Evolutionary conservation across 2,113 vertebrate genomes (phyloP).

Genomic region (Chamaea fasciata): DNA sequence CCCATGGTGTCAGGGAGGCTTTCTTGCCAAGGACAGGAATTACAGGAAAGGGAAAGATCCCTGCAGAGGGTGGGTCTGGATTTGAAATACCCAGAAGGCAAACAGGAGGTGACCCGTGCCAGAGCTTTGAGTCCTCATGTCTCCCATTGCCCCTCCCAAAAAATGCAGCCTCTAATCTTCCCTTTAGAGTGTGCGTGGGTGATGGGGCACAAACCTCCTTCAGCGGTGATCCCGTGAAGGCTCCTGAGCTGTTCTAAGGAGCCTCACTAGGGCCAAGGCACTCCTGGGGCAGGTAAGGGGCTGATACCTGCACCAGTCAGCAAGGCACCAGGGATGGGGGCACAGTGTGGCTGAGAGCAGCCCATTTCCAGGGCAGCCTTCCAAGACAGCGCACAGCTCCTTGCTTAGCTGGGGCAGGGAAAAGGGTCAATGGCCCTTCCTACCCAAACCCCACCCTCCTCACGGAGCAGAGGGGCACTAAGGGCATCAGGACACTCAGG

Average conservation of each 20-base stretch:
- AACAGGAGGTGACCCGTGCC: neutral
- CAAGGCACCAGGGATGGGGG: neutral
- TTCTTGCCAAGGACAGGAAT: neutral
- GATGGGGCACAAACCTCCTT: neutral
- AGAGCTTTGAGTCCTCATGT: neutral
- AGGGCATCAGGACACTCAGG: neutral
- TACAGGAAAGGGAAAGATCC: neutral
- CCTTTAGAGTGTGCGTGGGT: rapidly evolving
- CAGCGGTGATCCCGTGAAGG: neutral
- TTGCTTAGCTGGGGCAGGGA: rapidly evolving
- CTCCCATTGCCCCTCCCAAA: neutral
- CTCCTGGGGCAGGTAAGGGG: neutral
- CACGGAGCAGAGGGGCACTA: rapidly evolving
- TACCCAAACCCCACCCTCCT: neutral
- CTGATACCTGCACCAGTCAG: neutral
- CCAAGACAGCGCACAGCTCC: neutral
- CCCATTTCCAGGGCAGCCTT: neutral
- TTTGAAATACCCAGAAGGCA: neutral
- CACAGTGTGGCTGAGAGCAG: rapidly evolving
- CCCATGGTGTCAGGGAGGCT: neutral
- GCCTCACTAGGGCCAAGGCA: rapidly evolving
- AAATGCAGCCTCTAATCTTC: neutral
- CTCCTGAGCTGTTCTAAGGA: neutral
- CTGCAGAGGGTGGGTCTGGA: neutral
- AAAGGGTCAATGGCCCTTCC: neutral